Base-by-base conservation (phyloP, 2,113 vertebrate species). In the Choloepus hoffmanni region DNA sequence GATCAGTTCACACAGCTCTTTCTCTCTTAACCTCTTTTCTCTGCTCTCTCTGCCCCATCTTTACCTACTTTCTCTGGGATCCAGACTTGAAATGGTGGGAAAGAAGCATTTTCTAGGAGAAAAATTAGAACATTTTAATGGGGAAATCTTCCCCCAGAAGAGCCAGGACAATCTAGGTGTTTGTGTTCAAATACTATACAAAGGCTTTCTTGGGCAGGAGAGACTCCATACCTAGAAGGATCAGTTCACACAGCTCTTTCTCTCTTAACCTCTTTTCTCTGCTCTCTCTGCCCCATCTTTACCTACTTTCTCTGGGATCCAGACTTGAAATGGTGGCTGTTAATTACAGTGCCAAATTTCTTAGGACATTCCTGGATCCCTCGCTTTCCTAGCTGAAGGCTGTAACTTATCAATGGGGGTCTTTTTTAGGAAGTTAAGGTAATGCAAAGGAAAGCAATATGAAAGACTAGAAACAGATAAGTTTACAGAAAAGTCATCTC, bases 71-170 rank as follows among this genome's bases (percentile, higher is more conserved):
- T 87, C 84, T 90, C 45, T 84, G 77, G 77, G 82, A 60, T 68
- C 58, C 36, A 45, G 85, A 70, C 30, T 90, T 87, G 70, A 95
- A 83, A 78, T 62, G 16, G 40, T 76, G 81, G 48, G 30, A 55
- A 92, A n/a, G 7, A 83, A 16, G 3, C 21, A n/a, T 82, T 68
- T 92, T 90, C 63, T 83, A 62, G 55, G 62, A 73, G 58, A 78
- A 95, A 95, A 95, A 60, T n/a, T n/a, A 89, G 62, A 76, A 60
- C 50, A n/a, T 78, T 63, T 90, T 63, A n/a, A 67, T 65, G 45
- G 83, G 72, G 30, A 93, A 67, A 23, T 6, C 40, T 72, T 7
- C 76, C 48, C 24, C n/a, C 13, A 73, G 77, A 58, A 36, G n/a
- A 88, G 58, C 65, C 74, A 90, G 40, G 63, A 85, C 2, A 28